phyloP scores from a whole-genome alignment of 2,113 vertebrate genomes.

The Hydropotes inermis region DNA sequence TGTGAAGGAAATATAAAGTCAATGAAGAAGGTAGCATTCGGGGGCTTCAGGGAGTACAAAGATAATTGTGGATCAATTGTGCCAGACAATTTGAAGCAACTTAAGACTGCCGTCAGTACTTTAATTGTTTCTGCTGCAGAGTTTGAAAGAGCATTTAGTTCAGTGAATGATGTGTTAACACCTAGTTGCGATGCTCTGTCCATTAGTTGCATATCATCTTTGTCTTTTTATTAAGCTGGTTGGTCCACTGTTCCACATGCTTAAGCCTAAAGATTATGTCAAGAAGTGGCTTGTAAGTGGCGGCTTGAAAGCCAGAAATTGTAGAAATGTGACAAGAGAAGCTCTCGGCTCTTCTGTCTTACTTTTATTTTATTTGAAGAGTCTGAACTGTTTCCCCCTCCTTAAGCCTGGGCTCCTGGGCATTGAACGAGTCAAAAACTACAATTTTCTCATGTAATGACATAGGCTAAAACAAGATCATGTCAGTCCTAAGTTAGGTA shows the following conservation, averaged over 20 bases:
- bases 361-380: slow-evolving; percentile 59
- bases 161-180: slow-evolving; percentile 81
- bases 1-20: slow-evolving; percentile 80
- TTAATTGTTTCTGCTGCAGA: slow-evolving; percentile 85
- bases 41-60: slow-evolving; percentile 83
- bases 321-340: slow-evolving; percentile 31
- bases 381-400: slow-evolving; percentile 13
- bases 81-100: slow-evolving; percentile 84
- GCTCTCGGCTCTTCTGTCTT: slow-evolving; percentile 29
- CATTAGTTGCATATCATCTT: slow-evolving; percentile 77
- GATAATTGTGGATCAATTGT: slow-evolving; percentile 87
- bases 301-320: slow-evolving; percentile 57
- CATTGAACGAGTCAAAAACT: slow-evolving; percentile 40
- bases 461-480: slow-evolving; percentile 65
- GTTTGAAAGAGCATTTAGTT: slow-evolving; percentile 82
- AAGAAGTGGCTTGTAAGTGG: slow-evolving; percentile 70
- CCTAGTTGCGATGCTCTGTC: slow-evolving; percentile 73
- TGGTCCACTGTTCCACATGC: slow-evolving; percentile 73
- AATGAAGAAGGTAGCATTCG: slow-evolving; percentile 75
- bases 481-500: slow-evolving; percentile 32
- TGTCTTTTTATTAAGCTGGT: slow-evolving; percentile 81
- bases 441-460: slow-evolving; percentile 74
- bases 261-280: slow-evolving; percentile 76
- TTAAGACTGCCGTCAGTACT: slow-evolving; percentile 83
- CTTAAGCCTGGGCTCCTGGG: slow-evolving; percentile 24